These are phyloP conservation scores for Philereme transversata DNA, from an alignment of 2,888 invertebrate genomes.

Conservation along the genomic window DNA sequence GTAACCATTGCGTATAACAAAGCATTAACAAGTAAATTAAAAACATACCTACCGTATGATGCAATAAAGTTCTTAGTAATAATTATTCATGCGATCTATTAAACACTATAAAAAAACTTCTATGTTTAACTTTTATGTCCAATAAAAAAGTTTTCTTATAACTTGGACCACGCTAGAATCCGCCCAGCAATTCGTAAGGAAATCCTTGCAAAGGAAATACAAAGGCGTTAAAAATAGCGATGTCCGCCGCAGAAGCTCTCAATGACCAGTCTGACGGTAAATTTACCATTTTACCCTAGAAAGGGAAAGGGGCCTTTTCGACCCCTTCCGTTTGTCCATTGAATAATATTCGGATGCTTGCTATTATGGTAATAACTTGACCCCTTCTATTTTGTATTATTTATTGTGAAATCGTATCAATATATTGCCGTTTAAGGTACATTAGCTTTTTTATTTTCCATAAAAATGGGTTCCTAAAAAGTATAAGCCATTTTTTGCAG, in stretches of 20 bases:
- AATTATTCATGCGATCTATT: too few relatives aligned
- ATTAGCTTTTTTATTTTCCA: slow-evolving; percentile 64
- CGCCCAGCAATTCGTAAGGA: slow-evolving; percentile 67
- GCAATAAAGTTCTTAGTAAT: too few relatives aligned
- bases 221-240: slow-evolving; percentile 73
- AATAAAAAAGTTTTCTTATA: slow-evolving; percentile 2
- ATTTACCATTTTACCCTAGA: slow-evolving; percentile 63
- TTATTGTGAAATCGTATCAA: slow-evolving; percentile 72
- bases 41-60: too few relatives aligned
- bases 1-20: too few relatives aligned
- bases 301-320: slow-evolving; percentile 34
- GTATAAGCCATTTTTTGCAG: slow-evolving; percentile 9
- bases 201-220: slow-evolving; percentile 75
- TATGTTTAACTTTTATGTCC: too few relatives aligned
- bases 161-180: slow-evolving; percentile 44
- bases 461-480: slow-evolving; percentile 28
- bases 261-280: slow-evolving; percentile 67
- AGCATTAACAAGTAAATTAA: too few relatives aligned
- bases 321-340: slow-evolving; percentile 67
- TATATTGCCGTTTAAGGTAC: slow-evolving; percentile 73
- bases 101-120: too few relatives aligned
- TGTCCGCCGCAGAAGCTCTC: slow-evolving; percentile 72
- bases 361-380: slow-evolving; percentile 72
- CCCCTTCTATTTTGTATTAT: slow-evolving; percentile 71
- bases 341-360: slow-evolving; percentile 59